Base-by-base conservation (phyloP, 23 tunicate genomes). In the Styela clava region DNA sequence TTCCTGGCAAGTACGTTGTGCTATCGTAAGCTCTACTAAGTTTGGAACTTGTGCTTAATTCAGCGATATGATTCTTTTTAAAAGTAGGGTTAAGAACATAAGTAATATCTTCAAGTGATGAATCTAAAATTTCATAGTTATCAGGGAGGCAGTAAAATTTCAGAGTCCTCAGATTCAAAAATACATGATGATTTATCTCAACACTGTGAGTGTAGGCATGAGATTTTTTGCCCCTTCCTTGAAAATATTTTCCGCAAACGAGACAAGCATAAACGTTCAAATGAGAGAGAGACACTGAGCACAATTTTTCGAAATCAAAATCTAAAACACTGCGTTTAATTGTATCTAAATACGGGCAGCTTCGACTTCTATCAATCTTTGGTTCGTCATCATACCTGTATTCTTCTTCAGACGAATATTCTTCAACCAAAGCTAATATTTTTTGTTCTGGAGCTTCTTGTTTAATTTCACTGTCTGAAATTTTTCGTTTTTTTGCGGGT, bases 101-200 rank as follows among this genome's bases (percentile, higher is more conserved):
- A 16, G 97, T 92, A 32, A 95, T 95, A 74, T 95, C 99, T 34
- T 95, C 99, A 20, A 95, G 69, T 9, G 99, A 95, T 28, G 99
- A 86, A 67, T 95, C 99, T 34, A 95, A 83, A 74, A 95, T 85
- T 62, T 89, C 85, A 37, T 95, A 95, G 64, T 95, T 95, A 74
- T 95, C 99, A 23, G 99, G 99, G 26, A 95, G 84, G 73, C 99
- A 95, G 62, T 88, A 95, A 74, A 95, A 95, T 61, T 95, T 95
- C 34, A 89, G 67, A n/a, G 95, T 89, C 83, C 83, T 88, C 30
- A 95, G 77, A 69, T 95, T 95, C 2, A 95, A 81, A 78, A 88
- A 95, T 22, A 95, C 99, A 79, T 95, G 95, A 79, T 95, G 99
- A 68, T 86, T 86, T 0, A 83, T 81, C 77, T 95, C 99, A 29